Base-by-base conservation (phyloP, 1,140 invertebrate species). In the Pseudomyrmex concolor region DNA sequence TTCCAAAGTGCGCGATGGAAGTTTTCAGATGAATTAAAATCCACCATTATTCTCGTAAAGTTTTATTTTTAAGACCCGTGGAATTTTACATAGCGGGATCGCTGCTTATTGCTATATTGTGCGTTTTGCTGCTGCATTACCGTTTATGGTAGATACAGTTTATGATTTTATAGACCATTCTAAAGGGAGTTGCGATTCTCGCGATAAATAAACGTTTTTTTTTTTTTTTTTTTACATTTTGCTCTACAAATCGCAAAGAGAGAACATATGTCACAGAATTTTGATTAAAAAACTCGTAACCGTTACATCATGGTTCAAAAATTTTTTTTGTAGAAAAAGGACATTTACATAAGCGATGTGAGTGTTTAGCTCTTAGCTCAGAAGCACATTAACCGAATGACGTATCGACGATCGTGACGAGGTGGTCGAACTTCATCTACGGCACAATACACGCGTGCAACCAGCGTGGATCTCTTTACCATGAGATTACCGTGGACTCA, bases 401-500 rank as follows among this genome's bases (percentile, higher is more conserved):
- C 57, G 25, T 7, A 57, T 25, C 2, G 17, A 5, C 9, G 17
- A 57, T 64, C 8, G 25, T 19, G n/a, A 76, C 25, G 66, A 48
- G 19, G 22, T 43, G 22, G 34, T 55, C 10, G 15, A 48, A 45
- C 15, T 45, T 25, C 12, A n/a, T 15, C 50, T 73, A n/a, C 25
- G n/a, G 13, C 19, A 54, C 34, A 51, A 50, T 8, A 51, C 15
- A 57, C 34, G 48, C 19, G 25, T 17, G 43, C 25, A 43, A 43
- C 71, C 7, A 22, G 10, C 22, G 50, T 25, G 60, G 74, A 85
- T 87, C 78, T 81, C 76, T 84, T 73, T 88, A 84, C 82, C 74
- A 87, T 77, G 86, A 88, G 84, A 86, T 85, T 87, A 74, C 89
- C 85, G 87, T 84, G 80, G 84, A 84, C 85, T 88, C 84, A 86